phyloP scores from a whole-genome alignment of 2,113 vertebrate genomes.

The Cygnus atratus region DNA sequence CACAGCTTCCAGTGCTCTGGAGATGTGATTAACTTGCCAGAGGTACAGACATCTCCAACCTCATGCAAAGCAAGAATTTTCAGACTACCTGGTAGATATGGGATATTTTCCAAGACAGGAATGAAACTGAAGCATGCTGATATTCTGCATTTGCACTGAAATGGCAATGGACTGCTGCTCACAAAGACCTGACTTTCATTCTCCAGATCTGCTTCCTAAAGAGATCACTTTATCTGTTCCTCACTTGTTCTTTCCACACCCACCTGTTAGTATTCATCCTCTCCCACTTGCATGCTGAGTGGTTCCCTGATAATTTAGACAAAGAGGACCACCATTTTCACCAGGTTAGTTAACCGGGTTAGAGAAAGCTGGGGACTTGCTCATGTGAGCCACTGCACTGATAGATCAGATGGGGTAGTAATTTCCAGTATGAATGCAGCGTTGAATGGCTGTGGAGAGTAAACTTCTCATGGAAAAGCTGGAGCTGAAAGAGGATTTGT shows the following conservation, averaged over 20 bases:
- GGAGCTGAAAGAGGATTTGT: background rate
- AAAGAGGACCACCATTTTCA: background rate
- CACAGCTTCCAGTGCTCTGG: background rate
- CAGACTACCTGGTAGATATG: background rate
- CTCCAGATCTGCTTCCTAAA: background rate
- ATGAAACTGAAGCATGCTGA: background rate
- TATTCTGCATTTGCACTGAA: background rate
- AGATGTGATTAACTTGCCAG: background rate
- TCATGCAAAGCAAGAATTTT: background rate
- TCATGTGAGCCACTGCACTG: background rate
- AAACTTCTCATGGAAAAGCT: constrained; percentile 17
- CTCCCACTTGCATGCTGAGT: background rate
- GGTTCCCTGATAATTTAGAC: background rate
- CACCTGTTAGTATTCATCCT: rapidly evolving
- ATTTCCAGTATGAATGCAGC: background rate
- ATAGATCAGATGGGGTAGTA: background rate
- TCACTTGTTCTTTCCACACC: rapidly evolving
- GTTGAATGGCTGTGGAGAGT: constrained; percentile 2
- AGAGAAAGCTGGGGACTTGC: background rate
- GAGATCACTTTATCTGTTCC: background rate
- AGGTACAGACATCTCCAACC: background rate
- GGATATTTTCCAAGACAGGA: background rate
- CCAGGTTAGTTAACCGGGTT: background rate
- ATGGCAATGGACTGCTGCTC: background rate
- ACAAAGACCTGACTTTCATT: background rate